Evolutionary conservation across 2,797 vertebrate genomes (phyloP), one percentile per base, ranked within the genome.

Genomic region (Gila robusta): DNA sequence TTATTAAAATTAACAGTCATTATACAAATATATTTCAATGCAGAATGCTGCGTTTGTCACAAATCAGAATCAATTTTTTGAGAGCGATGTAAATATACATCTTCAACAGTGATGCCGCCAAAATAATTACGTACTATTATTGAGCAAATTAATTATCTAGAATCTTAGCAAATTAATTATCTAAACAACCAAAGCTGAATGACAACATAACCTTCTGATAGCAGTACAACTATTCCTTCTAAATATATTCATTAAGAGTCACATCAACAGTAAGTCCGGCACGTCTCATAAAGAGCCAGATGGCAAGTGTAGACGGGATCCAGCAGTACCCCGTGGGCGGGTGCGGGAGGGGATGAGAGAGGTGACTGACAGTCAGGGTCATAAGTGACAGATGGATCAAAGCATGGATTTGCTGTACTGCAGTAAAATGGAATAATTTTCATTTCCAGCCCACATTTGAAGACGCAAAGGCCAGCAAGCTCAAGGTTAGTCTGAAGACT

Each of bases 401-500:
- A 79, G 74, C 72, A 37, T 4, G 21, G 37, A 74, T 28, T 3
- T 70, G 54, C 64, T 62, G 52, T 49, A 39, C 47, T 47, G 26
- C 85, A 81, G 83, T 47, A 90, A 86, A 62, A 32, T 66, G 16
- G 83, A 83, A 89, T 47, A 86, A 89, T 91, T 91, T 90, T 88
- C 35, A 82, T 62, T 82, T 80, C 76, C 54, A 74, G 69, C 54
- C 84, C 56, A 79, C 44, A 26, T 78, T 71, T 41, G 71, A 78
- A 44, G 76, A 52, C 52, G 49, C 59, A 85, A 41, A 83, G 70
- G 16, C 87, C 3, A 19, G 59, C 79, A 56, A 21, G 81, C 81
- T 91, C 92, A 95, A 93, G 92, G 93, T 92, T 91, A 91, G 89
- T 64, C 85, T 87, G 78, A 77, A 85, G 44, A 49, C 73, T 71